These are phyloP conservation scores for Pagetopsis macropterus DNA, from an alignment of 2,797 vertebrate genomes.

Conservation along the genomic window DNA sequence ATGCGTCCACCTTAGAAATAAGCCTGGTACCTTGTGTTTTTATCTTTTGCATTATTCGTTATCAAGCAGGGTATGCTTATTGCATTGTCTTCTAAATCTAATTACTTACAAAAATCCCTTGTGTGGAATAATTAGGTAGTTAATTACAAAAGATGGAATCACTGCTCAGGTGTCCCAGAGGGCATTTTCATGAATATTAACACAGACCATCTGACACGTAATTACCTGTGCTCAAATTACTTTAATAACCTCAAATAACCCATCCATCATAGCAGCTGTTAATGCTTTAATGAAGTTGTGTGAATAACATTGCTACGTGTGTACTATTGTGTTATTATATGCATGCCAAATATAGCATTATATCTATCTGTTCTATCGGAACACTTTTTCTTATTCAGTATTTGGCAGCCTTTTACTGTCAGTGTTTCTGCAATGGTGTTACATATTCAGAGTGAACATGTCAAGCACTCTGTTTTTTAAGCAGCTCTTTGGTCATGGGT, in stretches of 20 bases:
- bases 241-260: background rate
- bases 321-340: too few species aligned
- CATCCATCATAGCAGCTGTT: background rate
- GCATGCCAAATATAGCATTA: too few species aligned
- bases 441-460: constrained; percentile 30
- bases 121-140: background rate
- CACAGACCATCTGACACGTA: background rate
- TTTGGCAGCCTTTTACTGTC: background rate
- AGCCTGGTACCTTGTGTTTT: background rate
- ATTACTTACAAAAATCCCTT: background rate
- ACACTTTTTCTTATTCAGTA: too few species aligned
- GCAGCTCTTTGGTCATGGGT: constrained; percentile 53
- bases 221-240: background rate
- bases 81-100: background rate
- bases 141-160: constrained; percentile 1
- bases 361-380: too few species aligned
- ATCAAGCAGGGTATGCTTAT: background rate
- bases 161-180: background rate
- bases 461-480: constrained; percentile 10
- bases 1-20: background rate
- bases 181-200: constrained; percentile 6
- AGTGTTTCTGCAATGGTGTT: background rate
- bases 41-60: background rate
- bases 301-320: background rate
- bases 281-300: background rate